phyloP scores from a whole-genome alignment of 2,888 invertebrate species.

The Polia nebulosa region DNA sequence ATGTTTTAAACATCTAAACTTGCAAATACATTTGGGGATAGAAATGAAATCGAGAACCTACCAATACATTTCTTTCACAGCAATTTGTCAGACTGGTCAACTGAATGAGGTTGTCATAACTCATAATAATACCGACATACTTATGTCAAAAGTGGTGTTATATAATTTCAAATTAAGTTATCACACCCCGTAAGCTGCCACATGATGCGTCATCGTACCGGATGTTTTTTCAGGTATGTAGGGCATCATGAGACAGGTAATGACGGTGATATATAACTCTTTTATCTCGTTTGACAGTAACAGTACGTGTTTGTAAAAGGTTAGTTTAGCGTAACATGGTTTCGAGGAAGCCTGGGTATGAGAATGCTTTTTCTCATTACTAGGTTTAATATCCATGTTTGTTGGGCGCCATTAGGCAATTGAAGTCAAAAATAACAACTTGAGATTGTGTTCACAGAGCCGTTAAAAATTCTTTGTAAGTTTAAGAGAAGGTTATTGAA shows the following conservation, averaged over 20 bases:
- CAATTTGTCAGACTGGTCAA: constrained; percentile 24
- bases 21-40: neutral
- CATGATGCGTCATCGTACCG: constrained; percentile 73
- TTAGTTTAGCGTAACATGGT: constrained; percentile 50
- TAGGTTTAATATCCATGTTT: neutral
- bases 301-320: constrained; percentile 57
- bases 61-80: neutral
- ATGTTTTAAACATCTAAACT: neutral
- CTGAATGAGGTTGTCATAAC: constrained; percentile 21
- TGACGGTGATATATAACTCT: constrained; percentile 69
- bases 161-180: constrained; percentile 51
- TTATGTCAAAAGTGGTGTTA: constrained; percentile 40
- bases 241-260: constrained; percentile 74
- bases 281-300: constrained; percentile 76
- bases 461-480: neutral
- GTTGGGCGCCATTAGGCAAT: constrained; percentile 34
- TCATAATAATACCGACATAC: constrained; percentile 15
- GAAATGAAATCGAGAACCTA: neutral
- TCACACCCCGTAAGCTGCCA: constrained; percentile 62
- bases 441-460: too few relatives aligned
- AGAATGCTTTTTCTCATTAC: constrained; percentile 34
- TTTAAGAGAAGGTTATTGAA: neutral
- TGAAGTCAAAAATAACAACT: neutral
- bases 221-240: constrained; percentile 84
- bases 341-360: constrained; percentile 33